Evolutionary conservation across 1,140 invertebrate species (phyloP).

Genomic region (Halictus rubicundus): DNA sequence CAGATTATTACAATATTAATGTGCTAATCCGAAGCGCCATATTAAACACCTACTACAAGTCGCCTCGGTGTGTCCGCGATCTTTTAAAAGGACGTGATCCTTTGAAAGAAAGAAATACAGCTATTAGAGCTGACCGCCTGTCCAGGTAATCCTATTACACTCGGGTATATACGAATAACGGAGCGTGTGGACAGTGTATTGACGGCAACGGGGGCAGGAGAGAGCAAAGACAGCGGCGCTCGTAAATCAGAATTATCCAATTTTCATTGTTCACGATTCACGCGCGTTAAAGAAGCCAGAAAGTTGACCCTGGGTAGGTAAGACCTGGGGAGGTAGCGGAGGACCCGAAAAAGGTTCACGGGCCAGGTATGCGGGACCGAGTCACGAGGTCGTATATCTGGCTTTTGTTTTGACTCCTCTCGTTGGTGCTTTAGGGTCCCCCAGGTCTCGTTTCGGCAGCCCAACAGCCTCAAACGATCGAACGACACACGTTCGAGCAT

Average conservation of each 20-base stretch:
- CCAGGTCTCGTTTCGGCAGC: conserved; percentile 55
- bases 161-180: neutral
- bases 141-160: conserved; percentile 26
- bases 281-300: neutral
- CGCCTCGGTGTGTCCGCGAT: neutral
- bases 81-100: conserved; percentile 21
- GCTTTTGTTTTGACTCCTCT: conserved; percentile 74
- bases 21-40: neutral
- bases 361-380: conserved; percentile 60
- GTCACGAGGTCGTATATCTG: conserved; percentile 73
- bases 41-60: conserved; percentile 21
- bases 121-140: neutral
- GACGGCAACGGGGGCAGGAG: neutral
- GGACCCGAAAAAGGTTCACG: conserved; percentile 12
- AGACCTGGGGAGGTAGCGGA: neutral
- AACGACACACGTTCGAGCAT: conserved; percentile 22
- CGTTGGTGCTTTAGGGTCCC: conserved; percentile 49
- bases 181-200: neutral
- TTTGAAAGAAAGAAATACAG: conserved; percentile 4
- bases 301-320: conserved; percentile 19
- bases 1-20: neutral
- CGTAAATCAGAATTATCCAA: conserved; percentile 13
- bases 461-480: conserved; percentile 37
- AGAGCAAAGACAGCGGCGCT: neutral
- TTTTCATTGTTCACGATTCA: conserved; percentile 26